Conservation (phyloP, 2,113 vertebrate species). For the Sceloporus tristichus region DNA sequence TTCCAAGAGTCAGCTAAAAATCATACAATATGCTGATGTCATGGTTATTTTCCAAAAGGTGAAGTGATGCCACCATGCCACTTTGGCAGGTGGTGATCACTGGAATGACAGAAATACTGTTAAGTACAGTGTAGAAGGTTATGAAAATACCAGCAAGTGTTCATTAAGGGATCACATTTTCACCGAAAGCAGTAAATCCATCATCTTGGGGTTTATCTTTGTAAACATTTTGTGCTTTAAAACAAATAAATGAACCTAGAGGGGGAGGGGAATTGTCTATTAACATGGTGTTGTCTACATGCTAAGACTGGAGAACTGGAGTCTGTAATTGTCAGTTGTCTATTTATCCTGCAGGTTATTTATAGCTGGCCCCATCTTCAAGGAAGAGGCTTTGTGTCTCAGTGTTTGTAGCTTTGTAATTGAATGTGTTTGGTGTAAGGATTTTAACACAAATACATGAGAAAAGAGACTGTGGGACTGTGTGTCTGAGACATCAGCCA, state of each 20-base stretch:
- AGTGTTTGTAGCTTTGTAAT: conserved; percentile 26
- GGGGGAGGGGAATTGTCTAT: conserved; percentile 13
- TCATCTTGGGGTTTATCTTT: conserved; percentile 32
- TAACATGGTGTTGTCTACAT: conserved; percentile 54
- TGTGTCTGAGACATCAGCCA: background rate
- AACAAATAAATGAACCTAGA: conserved; percentile 56
- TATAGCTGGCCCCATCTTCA: conserved; percentile 48
- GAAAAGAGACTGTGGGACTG: conserved; percentile 7
- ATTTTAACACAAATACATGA: conserved; percentile 47
- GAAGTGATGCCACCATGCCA: background rate
- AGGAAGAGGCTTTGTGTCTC: conserved; percentile 17
- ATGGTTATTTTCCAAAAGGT: background rate
- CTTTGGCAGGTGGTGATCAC: background rate
- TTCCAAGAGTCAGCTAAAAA: background rate
- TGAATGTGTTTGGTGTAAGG: conserved; percentile 40
- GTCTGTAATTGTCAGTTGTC: conserved; percentile 14
- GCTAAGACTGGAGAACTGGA: conserved; percentile 19
- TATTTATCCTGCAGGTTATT: conserved; percentile 66
- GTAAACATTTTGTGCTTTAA: conserved; percentile 60
- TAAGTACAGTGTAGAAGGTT: conserved; percentile 21
- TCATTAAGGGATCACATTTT: conserved; percentile 42
- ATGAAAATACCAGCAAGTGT: conserved; percentile 47
- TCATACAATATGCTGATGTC: conserved; percentile 7
- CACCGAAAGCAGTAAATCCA: conserved; percentile 35
- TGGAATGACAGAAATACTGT: background rate